Conservation (phyloP, 2,797 vertebrate species). For the Tenualosa ilisha region DNA sequence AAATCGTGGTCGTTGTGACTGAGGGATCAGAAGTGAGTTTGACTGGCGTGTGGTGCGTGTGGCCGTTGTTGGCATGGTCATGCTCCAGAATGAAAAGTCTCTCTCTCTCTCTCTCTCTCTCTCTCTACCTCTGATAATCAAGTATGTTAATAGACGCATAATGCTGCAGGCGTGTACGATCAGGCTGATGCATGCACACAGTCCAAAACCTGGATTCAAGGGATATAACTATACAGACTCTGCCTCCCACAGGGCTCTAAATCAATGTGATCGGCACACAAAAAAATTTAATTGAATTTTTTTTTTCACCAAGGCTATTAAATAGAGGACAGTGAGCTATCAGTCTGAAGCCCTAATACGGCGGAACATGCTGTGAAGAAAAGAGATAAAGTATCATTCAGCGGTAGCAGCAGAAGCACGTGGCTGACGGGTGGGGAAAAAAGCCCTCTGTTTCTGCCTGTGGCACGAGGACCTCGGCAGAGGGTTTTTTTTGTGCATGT, state of each 20-base stretch:
- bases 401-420: not conserved
- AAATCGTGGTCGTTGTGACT: not conserved
- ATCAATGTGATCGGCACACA: not conserved
- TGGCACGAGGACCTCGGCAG: not conserved
- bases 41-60: not conserved
- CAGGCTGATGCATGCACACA: not conserved
- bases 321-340: not conserved
- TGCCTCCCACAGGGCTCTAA: not conserved
- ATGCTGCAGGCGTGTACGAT: not conserved
- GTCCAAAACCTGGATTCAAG: not conserved
- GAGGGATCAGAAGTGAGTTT: conserved; percentile 25
- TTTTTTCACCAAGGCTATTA: not conserved
- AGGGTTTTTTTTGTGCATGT: not conserved
- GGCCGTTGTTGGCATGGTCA: not conserved
- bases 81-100: not conserved
- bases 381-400: not conserved
- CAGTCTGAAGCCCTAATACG: not conserved
- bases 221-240: not conserved
- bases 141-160: not conserved
- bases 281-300: not conserved
- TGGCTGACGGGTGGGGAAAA: not conserved
- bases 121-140: not conserved
- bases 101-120: too few relatives aligned
- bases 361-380: not conserved
- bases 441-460: not conserved